Base-by-base conservation (phyloP, 2,797 vertebrate species). In the Phataginus tetradactyla region DNA sequence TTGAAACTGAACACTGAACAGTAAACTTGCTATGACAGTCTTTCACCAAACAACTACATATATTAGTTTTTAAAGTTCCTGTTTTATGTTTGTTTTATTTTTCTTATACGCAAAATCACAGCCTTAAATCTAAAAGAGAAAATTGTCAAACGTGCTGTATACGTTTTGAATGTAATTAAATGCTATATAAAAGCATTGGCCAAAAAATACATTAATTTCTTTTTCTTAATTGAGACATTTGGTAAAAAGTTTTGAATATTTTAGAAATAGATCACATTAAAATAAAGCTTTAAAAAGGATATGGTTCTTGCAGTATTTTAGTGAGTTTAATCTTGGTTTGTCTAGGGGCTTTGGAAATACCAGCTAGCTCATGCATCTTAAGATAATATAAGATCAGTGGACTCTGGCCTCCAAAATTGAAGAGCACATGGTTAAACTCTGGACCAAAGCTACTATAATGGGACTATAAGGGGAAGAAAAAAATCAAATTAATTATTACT, bases 371-470 rank as follows among this genome's bases (percentile, higher is more conserved):
- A 1, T 96, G 96, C 96, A 90, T 92, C 45, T 98, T 97, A 59
- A 98, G 96, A 92, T 93, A 98, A 91, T 53, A 96, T 49, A 97
- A 95, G 88, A 98, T 97, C 66, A 98, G 93, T 74, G 97, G 98
- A 95, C 98, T 98, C 85, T 87, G 96, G 88, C 97, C 97, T 94
- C 97, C 63, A 0, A 96, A 86, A 69, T 97, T 97, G 97, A 98
- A 98, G 10, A 98, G 96, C 51, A 98, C 55, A 42, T 5, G 59
- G 15, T 90, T 66, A 87, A 98, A 97, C 90, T 98, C 96, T 87
- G 98, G 98, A 69, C 97, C 98, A 61, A 55, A 29, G 72, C 98
- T 9, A 0, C 53, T 45, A 72, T 64, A 97, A 96, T 97, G 98
- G 55, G 98, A 98, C 98, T 98, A 64, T 57, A 94, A 97, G 9